phyloP scores from a whole-genome alignment of 2,888 invertebrate genomes.

The Megaustenia siamemsis region DNA sequence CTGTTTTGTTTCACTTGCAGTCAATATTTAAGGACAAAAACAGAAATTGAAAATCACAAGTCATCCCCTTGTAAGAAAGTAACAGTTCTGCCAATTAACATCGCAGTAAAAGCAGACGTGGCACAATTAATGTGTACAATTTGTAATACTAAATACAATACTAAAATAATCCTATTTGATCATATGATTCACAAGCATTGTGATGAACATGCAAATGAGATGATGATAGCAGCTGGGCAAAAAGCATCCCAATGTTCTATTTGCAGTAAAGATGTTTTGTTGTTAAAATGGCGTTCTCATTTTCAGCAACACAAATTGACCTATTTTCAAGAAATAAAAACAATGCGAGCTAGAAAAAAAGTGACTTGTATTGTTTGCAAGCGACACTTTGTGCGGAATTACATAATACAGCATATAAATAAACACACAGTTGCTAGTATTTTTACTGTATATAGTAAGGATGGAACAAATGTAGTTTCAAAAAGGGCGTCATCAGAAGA shows the following conservation, averaged over 20 bases:
- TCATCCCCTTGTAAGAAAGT: not conserved
- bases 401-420: not conserved
- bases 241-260: not conserved
- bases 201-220: not conserved
- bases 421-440: not conserved
- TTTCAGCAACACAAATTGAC: not conserved
- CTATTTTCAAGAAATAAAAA: not conserved
- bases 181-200: slow-evolving; percentile 7
- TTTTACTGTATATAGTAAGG: not conserved
- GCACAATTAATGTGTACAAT: slow-evolving; percentile 3
- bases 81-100: not conserved
- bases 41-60: not conserved
- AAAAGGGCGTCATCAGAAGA: too few relatives aligned
- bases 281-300: not conserved
- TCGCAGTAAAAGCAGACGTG: not conserved
- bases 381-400: not conserved
- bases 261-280: not conserved
- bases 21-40: not conserved
- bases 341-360: too few relatives aligned
- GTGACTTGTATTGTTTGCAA: not conserved
- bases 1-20: slow-evolving; percentile 1
- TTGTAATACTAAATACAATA: not conserved
- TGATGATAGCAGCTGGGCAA: not conserved
- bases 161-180: not conserved
- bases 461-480: too few relatives aligned